These are phyloP conservation scores for Anneissia japonica DNA, from an alignment of 35 echinoderm and acorn worm species.

Conservation along the genomic window DNA sequence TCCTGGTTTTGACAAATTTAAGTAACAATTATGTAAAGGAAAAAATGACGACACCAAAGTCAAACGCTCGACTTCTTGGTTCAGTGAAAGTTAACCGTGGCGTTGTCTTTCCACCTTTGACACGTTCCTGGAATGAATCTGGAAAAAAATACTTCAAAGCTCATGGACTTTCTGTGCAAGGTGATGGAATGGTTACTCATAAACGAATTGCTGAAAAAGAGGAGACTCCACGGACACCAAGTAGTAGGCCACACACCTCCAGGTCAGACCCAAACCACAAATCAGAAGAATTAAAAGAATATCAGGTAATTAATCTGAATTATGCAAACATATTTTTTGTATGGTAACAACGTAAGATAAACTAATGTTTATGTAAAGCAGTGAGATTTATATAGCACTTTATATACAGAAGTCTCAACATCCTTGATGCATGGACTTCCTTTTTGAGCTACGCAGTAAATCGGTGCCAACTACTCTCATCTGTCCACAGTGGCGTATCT, in stretches of 20 bases:
- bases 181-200: constrained; percentile 3
- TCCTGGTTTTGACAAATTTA: too few species aligned
- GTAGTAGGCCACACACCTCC: not conserved
- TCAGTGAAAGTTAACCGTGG: constrained; percentile 18
- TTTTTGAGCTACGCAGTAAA: too few species aligned
- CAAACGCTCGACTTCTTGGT: not conserved
- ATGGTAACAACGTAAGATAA: too few species aligned
- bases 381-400: too few species aligned
- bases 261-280: constrained; percentile 4
- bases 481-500: too few species aligned
- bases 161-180: constrained; percentile 20
- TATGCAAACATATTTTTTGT: too few species aligned
- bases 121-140: constrained; percentile 10
- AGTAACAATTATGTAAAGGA: too few species aligned
- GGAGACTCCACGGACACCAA: not conserved
- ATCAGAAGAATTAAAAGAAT: constrained; percentile 19
- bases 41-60: not conserved
- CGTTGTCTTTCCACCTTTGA: constrained; percentile 23
- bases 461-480: too few species aligned
- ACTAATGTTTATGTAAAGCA: too few species aligned
- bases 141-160: constrained; percentile 3
- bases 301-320: not conserved
- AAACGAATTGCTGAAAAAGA: not conserved
- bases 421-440: too few species aligned
- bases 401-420: too few species aligned